Base-by-base conservation (phyloP, 2,888 invertebrate species). In the Hipparchia semele region DNA sequence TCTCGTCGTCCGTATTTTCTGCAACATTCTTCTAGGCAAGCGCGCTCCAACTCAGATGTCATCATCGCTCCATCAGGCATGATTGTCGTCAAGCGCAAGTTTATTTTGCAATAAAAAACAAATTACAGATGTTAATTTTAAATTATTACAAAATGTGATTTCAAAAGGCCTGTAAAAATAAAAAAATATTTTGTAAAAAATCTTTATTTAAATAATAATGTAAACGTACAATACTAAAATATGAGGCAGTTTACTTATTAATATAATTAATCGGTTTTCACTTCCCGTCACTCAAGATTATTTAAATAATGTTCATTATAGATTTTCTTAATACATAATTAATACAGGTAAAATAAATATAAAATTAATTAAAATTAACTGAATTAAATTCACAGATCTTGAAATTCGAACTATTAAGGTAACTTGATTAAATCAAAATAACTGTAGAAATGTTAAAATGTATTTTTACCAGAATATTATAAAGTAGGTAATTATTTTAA, bases 331-430 rank as follows among this genome's bases (percentile, higher is more conserved):
- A 33, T n/a, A n/a, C n/a, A n/a, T n/a, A 62, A 62, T 46, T 39
- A 62, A 62, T 7, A 46, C 45, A 2, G 23, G n/a, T 46, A 23
- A 51, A n/a, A 6, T 54, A 54, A 54, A n/a, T 39, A 10, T 51
- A 53, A 64, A 9, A 68, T 12, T 13, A 68, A 51, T 60, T 68
- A 58, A 59, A 39, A 45, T 39, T 12, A 67, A 67, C 59, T 33
- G 23, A 68, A 68, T 68, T 60, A 58, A 49, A 68, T 68, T 68
- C 51, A 59, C 59, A 68, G 68, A 68, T 68, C 68, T 68, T 59
- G 49, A 59, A 68, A 68, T 58, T 68, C 68, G 59, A 60, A 33
- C 4, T 12, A 12, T 23, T 53, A 51, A 33, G 68, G 68, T 68
- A 68, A 68, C 68, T 68, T 68, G 12, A 59, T 62, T 62, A 12